These are phyloP conservation scores for Dynastes maya DNA, from an alignment of 2,888 invertebrate genomes.

Conservation along the genomic window DNA sequence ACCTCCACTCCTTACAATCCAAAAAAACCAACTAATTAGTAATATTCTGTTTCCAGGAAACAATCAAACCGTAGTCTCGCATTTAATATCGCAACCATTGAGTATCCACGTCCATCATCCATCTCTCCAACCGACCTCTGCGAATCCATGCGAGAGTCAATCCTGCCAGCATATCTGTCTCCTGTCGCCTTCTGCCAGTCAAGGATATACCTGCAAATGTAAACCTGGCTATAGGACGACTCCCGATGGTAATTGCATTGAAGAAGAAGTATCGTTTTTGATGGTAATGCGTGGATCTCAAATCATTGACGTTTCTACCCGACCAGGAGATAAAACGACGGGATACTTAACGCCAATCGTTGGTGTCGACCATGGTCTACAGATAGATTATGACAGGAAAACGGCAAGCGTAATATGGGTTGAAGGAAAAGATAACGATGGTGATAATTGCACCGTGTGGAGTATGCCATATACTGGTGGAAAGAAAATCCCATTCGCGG, in stretches of 20 bases:
- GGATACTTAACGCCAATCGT: conserved; percentile 90
- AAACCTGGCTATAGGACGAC: conserved; percentile 85
- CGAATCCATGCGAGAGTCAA: conserved; percentile 83
- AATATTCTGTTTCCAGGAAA: conserved; percentile 72
- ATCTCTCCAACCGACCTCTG: conserved; percentile 87
- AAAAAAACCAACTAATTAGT: not conserved
- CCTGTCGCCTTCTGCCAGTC: conserved; percentile 81
- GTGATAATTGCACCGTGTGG: conserved; percentile 88
- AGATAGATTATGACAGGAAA: conserved; percentile 93
- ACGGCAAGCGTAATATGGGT: conserved; percentile 91
- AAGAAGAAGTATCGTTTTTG: conserved; percentile 91
- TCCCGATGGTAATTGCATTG: conserved; percentile 81
- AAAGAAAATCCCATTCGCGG: conserved; percentile 86
- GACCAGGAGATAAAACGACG: conserved; percentile 82
- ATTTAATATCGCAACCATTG: conserved; percentile 94
- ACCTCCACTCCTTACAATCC: not conserved
- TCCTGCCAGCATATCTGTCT: conserved; percentile 94
- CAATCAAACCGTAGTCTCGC: conserved; percentile 95
- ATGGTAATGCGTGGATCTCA: conserved; percentile 93
- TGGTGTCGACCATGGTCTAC: conserved; percentile 89
- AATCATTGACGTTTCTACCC: conserved; percentile 87
- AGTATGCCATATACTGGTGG: conserved; percentile 89
- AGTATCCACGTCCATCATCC: conserved; percentile 97
- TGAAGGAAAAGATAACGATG: conserved; percentile 83
- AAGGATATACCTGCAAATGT: conserved; percentile 91